Evolutionary conservation across 2,797 vertebrate species (phyloP), one percentile per base, ranked within the genome.

Genomic region (Botia kubotai): DNA sequence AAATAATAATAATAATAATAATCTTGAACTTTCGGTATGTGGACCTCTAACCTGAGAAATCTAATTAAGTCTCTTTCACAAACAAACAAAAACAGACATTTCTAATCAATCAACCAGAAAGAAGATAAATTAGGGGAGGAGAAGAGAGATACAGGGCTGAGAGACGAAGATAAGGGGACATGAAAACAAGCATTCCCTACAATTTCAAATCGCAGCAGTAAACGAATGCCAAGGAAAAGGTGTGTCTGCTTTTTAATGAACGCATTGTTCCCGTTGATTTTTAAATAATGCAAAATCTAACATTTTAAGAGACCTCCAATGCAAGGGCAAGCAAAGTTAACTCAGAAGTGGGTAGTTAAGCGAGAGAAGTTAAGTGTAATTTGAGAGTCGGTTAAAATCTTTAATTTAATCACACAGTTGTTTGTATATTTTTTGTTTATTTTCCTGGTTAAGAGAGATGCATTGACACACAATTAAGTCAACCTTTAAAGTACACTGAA

Each of bases 31-130:
- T 85, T 91, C 87, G 86, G 87, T 87, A 85, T 86, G 82, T 87
- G 82, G 83, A 87, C 87, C 90, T 90, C 79, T 87, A 89, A 93
- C 90, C 90, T 89, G 89, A 84, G 81, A 89, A 91, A 90, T 91
- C 87, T 85, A 90, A 91, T 91, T 91, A 91, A 89, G 73, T 84
- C 88, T 83, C 86, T 72, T 83, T 83, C 84, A 84, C 79, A 86
- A 87, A 90, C 71, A 87, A 87, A 88, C 80, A 82, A 90, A 88
- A 92, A 87, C 84, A 81, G 71, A 87, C 86, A 86, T 89, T 86
- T 87, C 86, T 87, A 90, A 88, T 90, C 90, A 91, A 89, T 91
- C 87, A 89, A 85, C 80, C 85, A 83, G 84, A 86, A 89, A 87
- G 87, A 82, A 86, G 87, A 90, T 87, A 86, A 89, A 90, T 87